Conservation (phyloP, 2,888 invertebrate species). For the Leptopilina myrica region DNA sequence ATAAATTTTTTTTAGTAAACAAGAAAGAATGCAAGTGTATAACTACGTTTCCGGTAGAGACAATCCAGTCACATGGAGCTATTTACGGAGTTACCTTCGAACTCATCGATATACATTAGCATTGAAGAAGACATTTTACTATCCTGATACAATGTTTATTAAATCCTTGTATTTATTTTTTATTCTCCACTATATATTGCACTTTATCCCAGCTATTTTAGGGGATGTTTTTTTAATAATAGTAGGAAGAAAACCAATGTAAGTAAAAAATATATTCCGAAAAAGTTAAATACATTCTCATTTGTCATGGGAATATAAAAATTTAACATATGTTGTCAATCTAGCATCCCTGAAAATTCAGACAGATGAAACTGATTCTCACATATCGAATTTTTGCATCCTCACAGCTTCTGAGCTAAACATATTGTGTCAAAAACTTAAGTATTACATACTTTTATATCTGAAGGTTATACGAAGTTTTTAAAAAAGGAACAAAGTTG, state of each 20-base stretch:
- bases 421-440: neutral
- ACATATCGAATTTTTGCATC: too few species aligned
- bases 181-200: neutral
- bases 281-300: too few species aligned
- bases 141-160: neutral
- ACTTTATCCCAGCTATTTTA: neutral
- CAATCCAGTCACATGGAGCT: conserved; percentile 88
- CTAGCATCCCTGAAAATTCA: too few species aligned
- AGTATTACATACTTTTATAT: neutral
- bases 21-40: neutral
- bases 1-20: neutral
- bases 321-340: too few species aligned
- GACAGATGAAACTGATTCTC: too few species aligned
- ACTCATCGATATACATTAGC: neutral
- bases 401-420: neutral
- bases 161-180: conserved; percentile 75
- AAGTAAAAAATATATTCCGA: neutral
- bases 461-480: neutral
- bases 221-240: neutral
- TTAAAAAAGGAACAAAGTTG: neutral
- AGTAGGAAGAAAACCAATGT: neutral
- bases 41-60: conserved; percentile 78
- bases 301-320: too few species aligned
- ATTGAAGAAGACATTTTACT: neutral
- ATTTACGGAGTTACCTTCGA: conserved; percentile 77